A percentile compares a stretch with the other conserved stretches of the same genome.
Evolutionary conservation across 2,113 vertebrate genomes (phyloP).

Genomic region (Capreolus pygargus): DNA sequence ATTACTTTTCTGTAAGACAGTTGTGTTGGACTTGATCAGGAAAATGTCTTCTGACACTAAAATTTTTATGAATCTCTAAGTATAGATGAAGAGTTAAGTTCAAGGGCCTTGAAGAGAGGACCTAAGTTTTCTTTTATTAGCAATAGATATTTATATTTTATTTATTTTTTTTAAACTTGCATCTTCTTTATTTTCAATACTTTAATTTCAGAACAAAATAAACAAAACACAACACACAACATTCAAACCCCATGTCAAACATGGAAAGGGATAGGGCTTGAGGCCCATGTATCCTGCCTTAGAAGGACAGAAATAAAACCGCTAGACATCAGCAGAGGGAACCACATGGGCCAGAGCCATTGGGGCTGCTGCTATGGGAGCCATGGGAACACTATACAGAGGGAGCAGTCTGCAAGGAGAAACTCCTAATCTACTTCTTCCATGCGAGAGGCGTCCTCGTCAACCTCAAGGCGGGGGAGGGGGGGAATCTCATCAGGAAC

Average conservation of each 20-base stretch:
- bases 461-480: slow-evolving; percentile 94
- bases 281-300: slow-evolving; percentile 41
- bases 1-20: neutral
- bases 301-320: neutral
- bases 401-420: neutral
- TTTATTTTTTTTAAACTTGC: too few relatives aligned
- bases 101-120: neutral
- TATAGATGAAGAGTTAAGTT: neutral
- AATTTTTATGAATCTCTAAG: neutral
- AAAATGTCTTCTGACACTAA: neutral
- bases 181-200: slow-evolving; percentile 75
- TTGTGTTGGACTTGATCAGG: neutral
- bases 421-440: slow-evolving; percentile 93
- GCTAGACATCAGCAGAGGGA: slow-evolving; percentile 38
- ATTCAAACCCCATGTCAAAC: slow-evolving; percentile 48
- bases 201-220: slow-evolving; percentile 73
- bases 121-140: neutral
- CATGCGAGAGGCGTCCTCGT: slow-evolving; percentile 93
- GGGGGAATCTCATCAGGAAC: slow-evolving; percentile 89
- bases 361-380: neutral
- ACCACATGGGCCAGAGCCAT: slow-evolving; percentile 1
- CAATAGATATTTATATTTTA: neutral
- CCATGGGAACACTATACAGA: slow-evolving; percentile 56
- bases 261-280: neutral
- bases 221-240: slow-evolving; percentile 60